phyloP scores from a whole-genome alignment of 2,888 invertebrate genomes.

The Acrobasis consociella region DNA sequence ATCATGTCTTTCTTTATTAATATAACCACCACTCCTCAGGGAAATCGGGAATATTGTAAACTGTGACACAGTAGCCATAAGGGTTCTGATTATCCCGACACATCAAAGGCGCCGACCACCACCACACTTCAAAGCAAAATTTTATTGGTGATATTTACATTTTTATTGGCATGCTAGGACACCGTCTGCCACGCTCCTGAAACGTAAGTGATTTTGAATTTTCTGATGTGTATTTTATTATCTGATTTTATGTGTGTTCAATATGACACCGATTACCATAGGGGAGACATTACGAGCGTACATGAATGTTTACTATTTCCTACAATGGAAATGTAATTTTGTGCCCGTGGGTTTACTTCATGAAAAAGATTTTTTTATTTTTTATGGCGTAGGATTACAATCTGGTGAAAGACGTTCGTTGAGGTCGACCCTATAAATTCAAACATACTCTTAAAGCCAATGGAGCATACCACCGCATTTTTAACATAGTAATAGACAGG shows the following conservation, averaged over 20 bases:
- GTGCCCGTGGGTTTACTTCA: neutral
- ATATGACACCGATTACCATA: conserved; percentile 75
- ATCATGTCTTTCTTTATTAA: neutral
- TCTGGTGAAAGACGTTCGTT: too few relatives aligned
- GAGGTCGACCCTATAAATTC: too few relatives aligned
- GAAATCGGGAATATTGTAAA: conserved; percentile 58
- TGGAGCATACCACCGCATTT: too few relatives aligned
- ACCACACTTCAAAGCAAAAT: conserved; percentile 75
- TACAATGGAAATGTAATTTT: conserved; percentile 13
- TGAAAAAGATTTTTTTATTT: too few relatives aligned
- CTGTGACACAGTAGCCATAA: conserved; percentile 45
- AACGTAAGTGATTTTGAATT: conserved; percentile 83
- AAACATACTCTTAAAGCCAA: too few relatives aligned
- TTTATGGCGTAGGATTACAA: too few relatives aligned
- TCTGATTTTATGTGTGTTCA: conserved; percentile 78
- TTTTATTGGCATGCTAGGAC: conserved; percentile 80
- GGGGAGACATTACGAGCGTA: conserved; percentile 65
- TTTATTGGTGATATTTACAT: conserved; percentile 80
- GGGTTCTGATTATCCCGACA: conserved; percentile 67
- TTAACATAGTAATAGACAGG: too few relatives aligned
- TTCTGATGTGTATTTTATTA: conserved; percentile 82
- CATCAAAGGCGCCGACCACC: conserved; percentile 66
- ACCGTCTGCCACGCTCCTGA: conserved; percentile 71
- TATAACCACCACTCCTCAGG: conserved; percentile 41
- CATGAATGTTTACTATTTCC: conserved; percentile 24